These are phyloP conservation scores for Recurvirostra avosetta DNA, from an alignment of 2,113 vertebrate genomes.

Conservation along the genomic window DNA sequence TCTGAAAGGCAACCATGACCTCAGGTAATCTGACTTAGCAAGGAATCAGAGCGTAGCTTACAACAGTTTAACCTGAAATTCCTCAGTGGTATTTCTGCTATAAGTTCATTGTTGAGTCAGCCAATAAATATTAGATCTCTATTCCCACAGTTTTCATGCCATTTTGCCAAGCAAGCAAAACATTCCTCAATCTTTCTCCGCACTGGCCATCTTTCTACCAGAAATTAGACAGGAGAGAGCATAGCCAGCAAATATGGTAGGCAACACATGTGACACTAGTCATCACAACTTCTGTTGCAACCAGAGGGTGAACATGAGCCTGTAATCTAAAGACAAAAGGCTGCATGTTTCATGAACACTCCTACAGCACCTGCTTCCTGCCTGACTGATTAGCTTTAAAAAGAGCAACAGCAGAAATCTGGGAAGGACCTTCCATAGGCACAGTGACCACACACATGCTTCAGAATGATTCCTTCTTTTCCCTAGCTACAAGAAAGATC, in stretches of 20 bases:
- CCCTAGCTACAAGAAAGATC: not conserved
- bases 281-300: not conserved
- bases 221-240: not conserved
- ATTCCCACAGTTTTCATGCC: not conserved
- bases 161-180: not conserved
- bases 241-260: not conserved
- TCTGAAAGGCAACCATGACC: not conserved
- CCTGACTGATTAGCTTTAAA: not conserved
- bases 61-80: not conserved
- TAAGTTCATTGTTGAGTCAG: not conserved
- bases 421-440: not conserved
- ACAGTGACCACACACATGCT: not conserved
- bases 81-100: not conserved
- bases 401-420: not conserved
- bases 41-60: not conserved
- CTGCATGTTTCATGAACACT: not conserved
- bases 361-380: not conserved
- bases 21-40: not conserved
- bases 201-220: not conserved
- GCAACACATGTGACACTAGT: not conserved
- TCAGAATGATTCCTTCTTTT: not conserved
- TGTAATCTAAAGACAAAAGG: not conserved
- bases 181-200: not conserved
- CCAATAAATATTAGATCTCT: not conserved
- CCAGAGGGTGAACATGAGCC: not conserved